Evolutionary conservation across 2,888 invertebrate genomes (phyloP).

Genomic region (Spodoptera picta): DNA sequence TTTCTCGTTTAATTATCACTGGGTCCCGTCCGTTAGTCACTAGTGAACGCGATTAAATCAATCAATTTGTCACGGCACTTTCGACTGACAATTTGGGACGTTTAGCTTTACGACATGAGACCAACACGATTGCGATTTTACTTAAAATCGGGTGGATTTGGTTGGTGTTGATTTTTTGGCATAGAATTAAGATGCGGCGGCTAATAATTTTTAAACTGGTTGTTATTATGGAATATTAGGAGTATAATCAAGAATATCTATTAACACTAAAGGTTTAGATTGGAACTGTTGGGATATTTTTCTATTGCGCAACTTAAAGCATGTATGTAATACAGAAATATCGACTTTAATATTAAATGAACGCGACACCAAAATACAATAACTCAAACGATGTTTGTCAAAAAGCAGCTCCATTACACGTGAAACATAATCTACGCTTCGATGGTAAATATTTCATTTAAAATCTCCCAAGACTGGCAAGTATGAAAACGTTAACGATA

Average conservation of each 20-base stretch:
- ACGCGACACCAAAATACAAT: constrained; percentile 20
- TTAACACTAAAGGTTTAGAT: too few relatives aligned
- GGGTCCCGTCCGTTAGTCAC: constrained; percentile 58
- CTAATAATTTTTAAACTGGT: too few relatives aligned
- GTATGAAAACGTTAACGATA: constrained; percentile 22
- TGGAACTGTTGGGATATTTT: too few relatives aligned
- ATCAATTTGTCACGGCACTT: constrained; percentile 63
- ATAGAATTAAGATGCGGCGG: too few relatives aligned
- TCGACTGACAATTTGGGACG: constrained; percentile 52
- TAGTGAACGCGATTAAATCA: constrained; percentile 61
- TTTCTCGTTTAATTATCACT: constrained; percentile 61
- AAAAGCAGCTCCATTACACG: constrained; percentile 23
- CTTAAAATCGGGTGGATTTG: neutral
- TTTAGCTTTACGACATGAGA: constrained; percentile 39
- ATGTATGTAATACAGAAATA: too few relatives aligned
- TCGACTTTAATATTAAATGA: constrained; percentile 15
- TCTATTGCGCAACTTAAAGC: too few relatives aligned
- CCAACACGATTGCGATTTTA: constrained; percentile 38
- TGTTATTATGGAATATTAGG: too few relatives aligned
- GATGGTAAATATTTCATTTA: constrained; percentile 21
- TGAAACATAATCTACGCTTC: constrained; percentile 35
- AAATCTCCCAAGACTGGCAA: constrained; percentile 25
- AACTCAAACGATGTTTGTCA: constrained; percentile 12
- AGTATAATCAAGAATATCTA: too few relatives aligned
- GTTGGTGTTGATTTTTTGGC: too few relatives aligned